Conservation (phyloP, 1,140 invertebrate genomes). For the Drosophila funebris region DNA sequence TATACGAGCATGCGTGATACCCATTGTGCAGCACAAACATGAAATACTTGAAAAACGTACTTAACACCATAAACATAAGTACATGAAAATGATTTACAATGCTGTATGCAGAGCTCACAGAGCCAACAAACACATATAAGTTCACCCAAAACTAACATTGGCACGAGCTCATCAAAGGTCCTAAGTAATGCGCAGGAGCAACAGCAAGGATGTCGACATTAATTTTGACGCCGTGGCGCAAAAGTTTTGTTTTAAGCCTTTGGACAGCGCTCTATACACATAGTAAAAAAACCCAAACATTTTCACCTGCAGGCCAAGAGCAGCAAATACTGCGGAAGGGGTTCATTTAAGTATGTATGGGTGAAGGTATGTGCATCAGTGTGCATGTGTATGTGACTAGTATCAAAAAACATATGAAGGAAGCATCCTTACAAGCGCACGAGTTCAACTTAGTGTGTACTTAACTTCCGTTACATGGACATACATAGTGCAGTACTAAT, state of each 20-base stretch:
- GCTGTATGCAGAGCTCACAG: slow-evolving; percentile 4
- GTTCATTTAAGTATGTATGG: neutral
- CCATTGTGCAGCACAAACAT: slow-evolving; percentile 45
- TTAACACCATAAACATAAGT: slow-evolving; percentile 59
- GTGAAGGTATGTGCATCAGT: slow-evolving; percentile 15
- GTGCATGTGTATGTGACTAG: slow-evolving; percentile 33
- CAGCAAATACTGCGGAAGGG: slow-evolving; percentile 16
- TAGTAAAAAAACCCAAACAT: slow-evolving; percentile 57
- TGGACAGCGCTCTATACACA: slow-evolving; percentile 59
- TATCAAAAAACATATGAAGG: slow-evolving; percentile 81
- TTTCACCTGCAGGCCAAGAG: slow-evolving; percentile 69
- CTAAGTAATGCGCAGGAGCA: slow-evolving; percentile 45
- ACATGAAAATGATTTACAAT: slow-evolving; percentile 7
- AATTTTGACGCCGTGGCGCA: slow-evolving; percentile 72
- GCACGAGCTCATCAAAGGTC: slow-evolving; percentile 20
- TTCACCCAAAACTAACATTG: neutral
- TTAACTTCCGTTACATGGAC: slow-evolving; percentile 81
- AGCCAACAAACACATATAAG: slow-evolving; percentile 14
- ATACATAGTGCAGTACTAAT: slow-evolving; percentile 14
- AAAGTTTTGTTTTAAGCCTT: slow-evolving; percentile 80
- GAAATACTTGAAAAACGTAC: slow-evolving; percentile 64
- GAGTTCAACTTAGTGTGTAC: slow-evolving; percentile 82
- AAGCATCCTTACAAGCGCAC: slow-evolving; percentile 76
- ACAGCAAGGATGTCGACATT: slow-evolving; percentile 57
- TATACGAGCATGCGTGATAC: neutral